Evolutionary conservation across 2,888 invertebrate species (phyloP).

Genomic region (Polydrusus tereticollis): DNA sequence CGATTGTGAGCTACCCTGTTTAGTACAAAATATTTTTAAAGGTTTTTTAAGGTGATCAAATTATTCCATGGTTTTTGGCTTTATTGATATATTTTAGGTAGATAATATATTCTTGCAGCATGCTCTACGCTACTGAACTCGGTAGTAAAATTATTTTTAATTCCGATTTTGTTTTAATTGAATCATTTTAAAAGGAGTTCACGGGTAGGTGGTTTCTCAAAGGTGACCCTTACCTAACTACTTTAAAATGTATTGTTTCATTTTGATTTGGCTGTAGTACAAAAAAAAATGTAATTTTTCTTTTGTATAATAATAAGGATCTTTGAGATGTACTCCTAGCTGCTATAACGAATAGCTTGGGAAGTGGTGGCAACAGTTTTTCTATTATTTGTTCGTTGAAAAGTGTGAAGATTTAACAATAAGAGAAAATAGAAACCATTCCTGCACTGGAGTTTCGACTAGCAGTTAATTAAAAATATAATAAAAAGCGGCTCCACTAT

Average conservation of each 20-base stretch:
- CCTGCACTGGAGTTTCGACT: too few relatives aligned
- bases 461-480: too few relatives aligned
- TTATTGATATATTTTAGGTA: too few relatives aligned
- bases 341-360: too few relatives aligned
- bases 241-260: conserved; percentile 21
- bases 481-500: too few relatives aligned
- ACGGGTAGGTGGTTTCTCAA: conserved; percentile 41
- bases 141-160: conserved; percentile 28
- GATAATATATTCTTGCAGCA: background rate
- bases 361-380: background rate
- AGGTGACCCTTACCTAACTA: conserved; percentile 45
- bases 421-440: too few relatives aligned
- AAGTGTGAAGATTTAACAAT: too few relatives aligned
- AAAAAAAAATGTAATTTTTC: conserved; percentile 12
- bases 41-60: too few relatives aligned
- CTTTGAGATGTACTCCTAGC: background rate
- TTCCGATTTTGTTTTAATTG: conserved; percentile 41
- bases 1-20: too few relatives aligned
- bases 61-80: too few relatives aligned
- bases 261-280: background rate
- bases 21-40: too few relatives aligned
- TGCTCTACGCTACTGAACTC: conserved; percentile 13
- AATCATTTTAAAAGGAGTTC: conserved; percentile 42
- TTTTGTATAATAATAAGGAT: background rate
- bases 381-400: too few relatives aligned